A percentile compares a stretch with the other conserved stretches of the same genome.
Conservation (phyloP, 2,888 invertebrate genomes). For the Mechanitis messenoides region DNA sequence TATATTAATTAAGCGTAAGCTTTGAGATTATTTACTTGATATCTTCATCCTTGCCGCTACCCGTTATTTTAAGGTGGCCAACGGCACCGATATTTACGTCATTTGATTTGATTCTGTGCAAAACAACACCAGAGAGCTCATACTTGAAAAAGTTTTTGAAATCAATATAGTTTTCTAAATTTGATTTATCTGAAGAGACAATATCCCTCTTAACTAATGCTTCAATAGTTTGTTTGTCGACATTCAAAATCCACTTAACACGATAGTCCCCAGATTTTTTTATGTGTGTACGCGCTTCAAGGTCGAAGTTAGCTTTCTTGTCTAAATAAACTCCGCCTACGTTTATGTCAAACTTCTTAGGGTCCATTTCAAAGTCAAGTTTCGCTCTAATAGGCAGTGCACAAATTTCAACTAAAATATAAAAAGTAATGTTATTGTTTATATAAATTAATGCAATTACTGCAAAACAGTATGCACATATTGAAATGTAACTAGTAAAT, state of each 20-base stretch:
- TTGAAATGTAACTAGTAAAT: neutral
- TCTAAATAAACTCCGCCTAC: constrained; percentile 76
- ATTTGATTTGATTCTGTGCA: constrained; percentile 72
- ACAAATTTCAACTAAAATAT: constrained; percentile 71
- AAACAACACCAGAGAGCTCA: constrained; percentile 76
- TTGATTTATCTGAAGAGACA: constrained; percentile 75
- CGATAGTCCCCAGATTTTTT: constrained; percentile 65
- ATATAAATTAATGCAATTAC: too few species aligned
- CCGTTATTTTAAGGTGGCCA: constrained; percentile 70
- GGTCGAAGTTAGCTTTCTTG: constrained; percentile 77
- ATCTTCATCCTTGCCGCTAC: constrained; percentile 71
- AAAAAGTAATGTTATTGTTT: constrained; percentile 5
- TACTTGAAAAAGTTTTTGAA: constrained; percentile 79
- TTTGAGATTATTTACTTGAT: constrained; percentile 67
- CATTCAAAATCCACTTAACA: constrained; percentile 47
- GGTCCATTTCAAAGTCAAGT: constrained; percentile 75
- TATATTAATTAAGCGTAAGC: neutral
- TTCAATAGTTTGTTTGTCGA: constrained; percentile 58
- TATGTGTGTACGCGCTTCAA: constrained; percentile 71
- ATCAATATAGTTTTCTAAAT: constrained; percentile 77
- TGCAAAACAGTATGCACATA: neutral
- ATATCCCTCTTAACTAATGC: constrained; percentile 76
- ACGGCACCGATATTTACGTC: constrained; percentile 76
- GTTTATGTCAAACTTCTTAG: constrained; percentile 75
- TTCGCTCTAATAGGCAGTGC: constrained; percentile 67